Conservation (phyloP, 2,888 invertebrate genomes). For the Meiosimyza decipiens region DNA sequence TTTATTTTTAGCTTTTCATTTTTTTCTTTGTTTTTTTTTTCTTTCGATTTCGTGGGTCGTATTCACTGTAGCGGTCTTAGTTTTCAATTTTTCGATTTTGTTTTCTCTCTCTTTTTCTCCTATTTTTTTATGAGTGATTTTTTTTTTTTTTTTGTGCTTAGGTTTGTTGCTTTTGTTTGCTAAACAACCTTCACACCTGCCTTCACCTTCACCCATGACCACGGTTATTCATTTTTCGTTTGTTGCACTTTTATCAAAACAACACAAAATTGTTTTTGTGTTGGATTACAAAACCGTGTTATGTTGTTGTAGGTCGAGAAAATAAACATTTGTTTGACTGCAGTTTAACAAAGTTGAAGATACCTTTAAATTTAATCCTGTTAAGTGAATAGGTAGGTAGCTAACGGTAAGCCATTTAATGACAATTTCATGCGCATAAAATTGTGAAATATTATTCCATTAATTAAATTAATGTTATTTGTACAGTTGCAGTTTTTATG, state of each 20-base stretch:
- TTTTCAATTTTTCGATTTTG: conserved; percentile 11
- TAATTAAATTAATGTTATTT: too few relatives aligned
- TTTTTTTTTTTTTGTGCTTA: conserved; percentile 24
- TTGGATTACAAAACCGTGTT: background rate
- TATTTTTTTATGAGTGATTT: background rate
- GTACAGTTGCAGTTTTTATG: too few relatives aligned
- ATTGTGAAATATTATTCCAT: too few relatives aligned
- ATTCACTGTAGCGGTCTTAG: conserved; percentile 37
- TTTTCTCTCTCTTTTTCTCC: conserved; percentile 10
- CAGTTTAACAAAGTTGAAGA: background rate
- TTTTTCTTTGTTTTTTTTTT: conserved; percentile 21
- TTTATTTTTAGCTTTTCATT: conserved; percentile 34
- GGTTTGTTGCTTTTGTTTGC: conserved; percentile 46
- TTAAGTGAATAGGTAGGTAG: too few relatives aligned
- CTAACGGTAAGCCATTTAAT: too few relatives aligned
- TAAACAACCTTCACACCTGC: conserved; percentile 66
- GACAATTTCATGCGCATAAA: too few relatives aligned
- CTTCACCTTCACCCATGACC: conserved; percentile 65
- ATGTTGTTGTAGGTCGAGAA: conserved; percentile 6
- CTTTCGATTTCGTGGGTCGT: conserved; percentile 10
- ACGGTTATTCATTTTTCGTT: conserved; percentile 61
- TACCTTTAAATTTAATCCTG: too few relatives aligned
- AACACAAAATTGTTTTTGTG: conserved; percentile 8
- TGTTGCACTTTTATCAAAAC: conserved; percentile 27
- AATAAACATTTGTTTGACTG: conserved; percentile 28